Percentiles rank a stretch among this genome's conserved stretches.
These are phyloP conservation scores for Tragelaphus buxtoni DNA, from an alignment of 2,113 vertebrate genomes.

Conservation along the genomic window DNA sequence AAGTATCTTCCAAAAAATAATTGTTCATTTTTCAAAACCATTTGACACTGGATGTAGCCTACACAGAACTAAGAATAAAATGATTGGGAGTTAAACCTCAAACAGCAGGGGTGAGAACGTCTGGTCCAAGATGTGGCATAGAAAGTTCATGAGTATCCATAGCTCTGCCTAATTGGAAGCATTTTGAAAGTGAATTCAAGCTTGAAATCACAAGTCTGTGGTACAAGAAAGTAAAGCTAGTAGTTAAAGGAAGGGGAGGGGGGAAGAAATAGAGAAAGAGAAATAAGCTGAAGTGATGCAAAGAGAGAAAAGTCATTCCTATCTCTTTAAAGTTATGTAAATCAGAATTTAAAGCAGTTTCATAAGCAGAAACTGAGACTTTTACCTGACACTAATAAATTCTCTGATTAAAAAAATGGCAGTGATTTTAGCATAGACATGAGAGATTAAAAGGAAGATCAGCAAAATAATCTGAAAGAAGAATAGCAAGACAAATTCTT, in stretches of 20 bases:
- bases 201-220: neutral
- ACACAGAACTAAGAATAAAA: neutral
- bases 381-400: neutral
- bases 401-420: neutral
- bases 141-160: neutral
- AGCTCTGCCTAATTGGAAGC: neutral
- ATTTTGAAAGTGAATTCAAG: neutral
- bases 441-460: neutral
- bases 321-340: neutral
- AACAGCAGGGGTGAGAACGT: rapidly evolving
- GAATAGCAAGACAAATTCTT: neutral
- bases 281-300: neutral
- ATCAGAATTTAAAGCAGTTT: neutral
- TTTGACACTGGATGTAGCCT: neutral
- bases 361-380: neutral
- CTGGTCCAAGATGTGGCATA: neutral
- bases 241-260: neutral
- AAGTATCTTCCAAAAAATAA: neutral
- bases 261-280: neutral
- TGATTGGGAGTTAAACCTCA: neutral
- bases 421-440: neutral
- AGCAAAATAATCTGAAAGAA: neutral
- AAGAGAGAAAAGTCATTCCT: neutral
- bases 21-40: neutral
- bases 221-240: neutral